Evolutionary conservation across 1,140 invertebrate species (phyloP), one percentile per base, ranked within the genome.

Genomic region (Wiebesia pumilae): DNA sequence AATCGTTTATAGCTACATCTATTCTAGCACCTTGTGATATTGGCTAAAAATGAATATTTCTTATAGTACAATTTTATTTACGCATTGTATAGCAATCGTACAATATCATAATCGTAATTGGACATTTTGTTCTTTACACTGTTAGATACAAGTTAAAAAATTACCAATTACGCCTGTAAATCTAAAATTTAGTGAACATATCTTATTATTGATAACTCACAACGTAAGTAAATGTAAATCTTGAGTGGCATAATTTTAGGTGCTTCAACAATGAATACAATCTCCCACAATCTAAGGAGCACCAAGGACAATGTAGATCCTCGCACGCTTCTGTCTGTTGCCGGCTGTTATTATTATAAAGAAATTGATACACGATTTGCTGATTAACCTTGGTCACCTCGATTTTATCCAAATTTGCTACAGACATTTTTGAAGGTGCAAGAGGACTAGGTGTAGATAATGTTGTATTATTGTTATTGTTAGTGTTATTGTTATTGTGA

Each of bases 281-380:
- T 79, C 96, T 95, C 40, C 96, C 95, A 91, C 98, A 99, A 91
- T 99, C 97, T 14, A 99, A 93, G 0, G 96, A 97, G 91, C 98
- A 99, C 98, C 98, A 99, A 3, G 98, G 98, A 93, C 98, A 99
- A 89, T 97, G 96, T 24, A 98, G 94, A 94, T 99, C 98, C 90
- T 98, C 97, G 65, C 97, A 96, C 35, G 98, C 97, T 93, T 99
- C 98, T 1, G 98, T 99, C 93, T 98, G 98, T 92, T 99, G 98
- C 47, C 98, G 95, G 58, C 97, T 98, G 92, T 98, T 98, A 92
- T 98, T 98, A 92, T 98, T 98, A 91, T 98, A 99, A 86, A 98
- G 95, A 94, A 99, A 99, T 93, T 99, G 98, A 94, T 99, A 99
- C 86, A 98, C 97, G 84, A 99, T 97, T 93, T 97, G 96, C 54